Evolutionary conservation across 2,888 invertebrate genomes (phyloP).

Genomic region (Brachycybe producta): DNA sequence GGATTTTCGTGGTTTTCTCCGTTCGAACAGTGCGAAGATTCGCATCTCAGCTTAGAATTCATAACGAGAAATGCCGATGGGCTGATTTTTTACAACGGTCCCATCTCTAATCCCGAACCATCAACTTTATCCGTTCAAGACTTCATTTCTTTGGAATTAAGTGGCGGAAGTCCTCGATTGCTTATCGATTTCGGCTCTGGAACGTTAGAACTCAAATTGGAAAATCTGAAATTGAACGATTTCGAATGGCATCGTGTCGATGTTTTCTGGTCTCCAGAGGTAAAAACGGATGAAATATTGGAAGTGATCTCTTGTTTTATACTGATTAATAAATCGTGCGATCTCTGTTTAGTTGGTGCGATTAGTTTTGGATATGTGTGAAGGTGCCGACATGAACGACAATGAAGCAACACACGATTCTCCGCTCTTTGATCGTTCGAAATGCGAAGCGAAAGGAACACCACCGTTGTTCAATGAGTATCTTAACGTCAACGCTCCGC

Average conservation of each 20-base stretch:
- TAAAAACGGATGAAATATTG: background rate
- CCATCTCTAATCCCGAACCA: constrained; percentile 33
- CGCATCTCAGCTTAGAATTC: constrained; percentile 67
- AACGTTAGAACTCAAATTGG: constrained; percentile 53
- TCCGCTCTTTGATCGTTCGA: constrained; percentile 73
- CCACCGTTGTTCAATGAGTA: constrained; percentile 62
- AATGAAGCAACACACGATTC: constrained; percentile 33
- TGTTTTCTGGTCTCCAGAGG: constrained; percentile 43
- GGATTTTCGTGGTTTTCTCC: constrained; percentile 89
- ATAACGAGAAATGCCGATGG: constrained; percentile 62
- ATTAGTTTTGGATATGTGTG: constrained; percentile 57
- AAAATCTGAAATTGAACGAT: constrained; percentile 55
- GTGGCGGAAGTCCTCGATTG: constrained; percentile 63
- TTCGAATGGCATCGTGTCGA: constrained; percentile 79
- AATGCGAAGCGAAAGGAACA: constrained; percentile 78
- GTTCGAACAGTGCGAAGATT: constrained; percentile 71
- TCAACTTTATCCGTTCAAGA: constrained; percentile 39
- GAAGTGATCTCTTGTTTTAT: too few relatives aligned
- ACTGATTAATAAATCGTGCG: background rate
- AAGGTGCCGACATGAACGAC: constrained; percentile 22
- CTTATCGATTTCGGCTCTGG: constrained; percentile 80
- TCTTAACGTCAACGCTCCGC: constrained; percentile 69
- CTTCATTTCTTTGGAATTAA: constrained; percentile 78
- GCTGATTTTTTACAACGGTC: constrained; percentile 82
- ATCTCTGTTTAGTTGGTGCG: constrained; percentile 44